Conservation (phyloP, 2,113 vertebrate genomes). For the Brienomyrus brachyistius region DNA sequence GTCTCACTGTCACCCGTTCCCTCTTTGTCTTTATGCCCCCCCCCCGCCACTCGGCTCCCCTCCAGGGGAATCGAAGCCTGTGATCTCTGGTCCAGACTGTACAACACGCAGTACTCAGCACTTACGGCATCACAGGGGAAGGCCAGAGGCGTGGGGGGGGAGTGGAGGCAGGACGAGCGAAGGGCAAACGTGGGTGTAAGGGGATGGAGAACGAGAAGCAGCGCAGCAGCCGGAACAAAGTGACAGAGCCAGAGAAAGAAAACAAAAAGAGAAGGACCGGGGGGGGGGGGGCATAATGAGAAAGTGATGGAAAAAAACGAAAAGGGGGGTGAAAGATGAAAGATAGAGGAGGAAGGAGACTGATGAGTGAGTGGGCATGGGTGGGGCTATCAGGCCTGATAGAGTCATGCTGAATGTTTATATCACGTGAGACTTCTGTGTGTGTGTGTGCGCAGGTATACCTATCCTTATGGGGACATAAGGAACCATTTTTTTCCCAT, state of each 20-base stretch:
- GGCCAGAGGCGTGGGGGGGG: neutral
- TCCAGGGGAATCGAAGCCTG: neutral
- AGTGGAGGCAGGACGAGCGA: neutral
- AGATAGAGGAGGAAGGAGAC: conserved; percentile 12
- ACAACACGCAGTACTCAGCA: neutral
- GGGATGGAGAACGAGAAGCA: conserved; percentile 25
- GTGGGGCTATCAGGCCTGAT: neutral
- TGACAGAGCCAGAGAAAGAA: conserved; percentile 20
- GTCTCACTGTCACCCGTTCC: neutral
- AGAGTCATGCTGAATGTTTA: neutral
- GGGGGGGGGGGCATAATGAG: conserved; percentile 16
- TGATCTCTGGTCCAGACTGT: conserved; percentile 13
- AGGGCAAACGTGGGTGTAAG: neutral
- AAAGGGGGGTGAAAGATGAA: conserved; percentile 14
- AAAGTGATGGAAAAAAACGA: neutral
- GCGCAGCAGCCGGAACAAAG: conserved; percentile 26
- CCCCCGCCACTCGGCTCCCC: neutral
- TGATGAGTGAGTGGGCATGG: neutral
- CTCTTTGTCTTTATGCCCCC: neutral
- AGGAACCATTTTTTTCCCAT: no score
- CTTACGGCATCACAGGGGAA: neutral
- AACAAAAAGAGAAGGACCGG: no score
- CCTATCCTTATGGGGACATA: no score
- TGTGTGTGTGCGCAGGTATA: no score
- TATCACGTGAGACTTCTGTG: neutral